Evolutionary conservation across 2,113 vertebrate genomes (phyloP), one percentile per base, ranked within the genome.

Genomic region (Bagarius yarrelli): DNA sequence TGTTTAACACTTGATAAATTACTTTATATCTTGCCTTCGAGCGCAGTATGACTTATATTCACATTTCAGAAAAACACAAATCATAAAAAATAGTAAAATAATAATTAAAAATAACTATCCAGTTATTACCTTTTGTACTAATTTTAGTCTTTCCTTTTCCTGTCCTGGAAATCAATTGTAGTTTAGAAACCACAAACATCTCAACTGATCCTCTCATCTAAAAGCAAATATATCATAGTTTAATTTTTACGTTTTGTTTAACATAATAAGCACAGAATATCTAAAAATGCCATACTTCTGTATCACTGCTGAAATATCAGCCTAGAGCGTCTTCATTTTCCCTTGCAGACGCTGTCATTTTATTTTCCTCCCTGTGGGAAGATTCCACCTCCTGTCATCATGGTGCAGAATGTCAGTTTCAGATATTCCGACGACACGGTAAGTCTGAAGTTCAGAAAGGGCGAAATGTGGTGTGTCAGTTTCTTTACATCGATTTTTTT

Each of bases 341-440:
- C 82, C 85, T 86, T 76, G 79, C 89, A 99, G 98, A 99, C 97
- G 1, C 91, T 99, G 89, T 97, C 97, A 0, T 99, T 99, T 93
- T 96, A 91, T 90, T 99, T 99, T 93, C 96, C 95, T 0, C 93
- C 97, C 3, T 99, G 98, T 93, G 97, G 98, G 86, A 99, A 98
- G 92, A 99, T 99, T 79, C 98, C 97, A 16, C 98, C 98, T 72
- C 98, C 98, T 1, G 97, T 99, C 90, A 99, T 99, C 87, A 99
- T 99, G 98, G 98, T 99, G 87, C 98, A 99, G 91, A 96, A 99
- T 0, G 98, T 99, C 90, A 98, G 97, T 93, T 99, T 99, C 92
- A 96, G 90, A 83, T 99, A 99, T 86, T 95, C 92, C 1, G 93
- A 95, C 57, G 93, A 95, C 1, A 94, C 94, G 88, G 97, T 99